phyloP scores from a whole-genome alignment of 1,140 invertebrate species.

The Magallana ariakensis region DNA sequence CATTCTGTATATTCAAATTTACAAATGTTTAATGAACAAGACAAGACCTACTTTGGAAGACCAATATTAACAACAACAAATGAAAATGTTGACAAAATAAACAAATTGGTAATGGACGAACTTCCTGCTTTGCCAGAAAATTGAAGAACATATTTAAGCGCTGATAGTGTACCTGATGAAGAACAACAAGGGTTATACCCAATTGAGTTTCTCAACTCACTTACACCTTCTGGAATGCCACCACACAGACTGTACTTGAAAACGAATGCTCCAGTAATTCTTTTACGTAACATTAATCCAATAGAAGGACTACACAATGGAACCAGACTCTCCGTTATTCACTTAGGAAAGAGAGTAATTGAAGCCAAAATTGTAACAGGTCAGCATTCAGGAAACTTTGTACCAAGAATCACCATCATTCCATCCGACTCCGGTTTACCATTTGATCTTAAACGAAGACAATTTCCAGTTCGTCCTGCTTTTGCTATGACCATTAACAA shows the following conservation, averaged over 20 bases:
- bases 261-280: conserved; percentile 74
- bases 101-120: conserved; percentile 20
- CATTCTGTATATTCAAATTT: not conserved
- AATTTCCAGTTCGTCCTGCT: conserved; percentile 81
- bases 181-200: not conserved
- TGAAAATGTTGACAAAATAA: conserved; percentile 33
- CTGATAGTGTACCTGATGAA: conserved; percentile 52
- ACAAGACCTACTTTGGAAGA: not conserved
- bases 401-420: conserved; percentile 61
- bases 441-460: conserved; percentile 80
- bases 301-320: conserved; percentile 76
- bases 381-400: conserved; percentile 38
- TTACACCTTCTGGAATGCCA: conserved; percentile 75
- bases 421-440: conserved; percentile 61
- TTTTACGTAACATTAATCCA: conserved; percentile 77
- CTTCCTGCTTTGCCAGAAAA: not conserved
- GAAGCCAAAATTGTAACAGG: conserved; percentile 60
- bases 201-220: conserved; percentile 62
- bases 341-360: conserved; percentile 61
- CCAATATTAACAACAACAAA: conserved; percentile 24
- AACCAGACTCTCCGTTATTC: conserved; percentile 72
- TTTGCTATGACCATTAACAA: conserved; percentile 83
- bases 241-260: conserved; percentile 78
- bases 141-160: conserved; percentile 21
- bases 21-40: not conserved